Base-by-base conservation (phyloP, 2,113 vertebrate genomes). In the Pyrgilauda ruficollis region DNA sequence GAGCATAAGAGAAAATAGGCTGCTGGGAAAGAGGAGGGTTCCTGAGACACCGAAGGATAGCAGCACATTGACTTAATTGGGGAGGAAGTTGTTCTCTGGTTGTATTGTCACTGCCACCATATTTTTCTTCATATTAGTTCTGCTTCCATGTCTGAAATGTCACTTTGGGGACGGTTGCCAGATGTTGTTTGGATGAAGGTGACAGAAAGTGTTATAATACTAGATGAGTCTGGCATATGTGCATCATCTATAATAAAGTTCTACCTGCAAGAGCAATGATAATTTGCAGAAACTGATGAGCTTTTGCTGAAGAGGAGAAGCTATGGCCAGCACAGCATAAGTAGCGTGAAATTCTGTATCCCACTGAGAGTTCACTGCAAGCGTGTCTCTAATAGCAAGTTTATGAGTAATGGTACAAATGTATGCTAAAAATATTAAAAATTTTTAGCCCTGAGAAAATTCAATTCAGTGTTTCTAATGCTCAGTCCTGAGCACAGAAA, bases 111-210 rank as follows among this genome's bases (percentile, higher is more conserved):
- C 62, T 53, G 10, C 47, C 47, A 89, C 78, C 75, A 50, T 84
- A 59, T 94, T 96, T 90, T 94, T 84, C 81, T 96, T 95, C 84
- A 15, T 41, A 84, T 85, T 94, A 83, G 95, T 97, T 95, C 93
- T 92, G 78, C 72, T 82, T 95, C 59, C 39, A 43, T 88, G 39
- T 93, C 78, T 91, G 89, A 94, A 94, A 96, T 83, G 66, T 92
- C 81, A 93, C 79, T 94, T 74, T 90, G 90, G 90, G 91, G 93
- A 87, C 76, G 87, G 84, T 79, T 96, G 94, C 90, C 96, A 97
- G 96, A 93, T 96, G 94, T 95, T 96, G 87, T 97, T 96, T 96
- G 84, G 86, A 87, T 87, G 93, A 94, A 96, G 81, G 83, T 96
- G 96, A 94, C 94, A 94, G 92, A 90, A 95, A 94, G 52, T 64